Base-by-base conservation (phyloP, 2,113 vertebrate genomes). In the Dunckerocampus dactyliophorus region DNA sequence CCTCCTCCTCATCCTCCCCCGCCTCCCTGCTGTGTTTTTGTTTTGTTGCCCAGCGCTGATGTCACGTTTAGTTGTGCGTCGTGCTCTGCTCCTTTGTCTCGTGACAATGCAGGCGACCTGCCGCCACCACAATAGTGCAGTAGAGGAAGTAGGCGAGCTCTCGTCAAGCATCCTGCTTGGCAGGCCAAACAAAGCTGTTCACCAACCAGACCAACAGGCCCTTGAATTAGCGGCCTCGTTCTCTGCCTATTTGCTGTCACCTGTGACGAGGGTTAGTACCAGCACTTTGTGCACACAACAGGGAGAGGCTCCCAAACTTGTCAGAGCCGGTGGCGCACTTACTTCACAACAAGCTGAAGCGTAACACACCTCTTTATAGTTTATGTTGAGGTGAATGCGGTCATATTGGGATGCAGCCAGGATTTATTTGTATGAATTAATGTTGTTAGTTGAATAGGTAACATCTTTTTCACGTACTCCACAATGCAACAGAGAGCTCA, bases 1-100 rank as follows among this genome's bases (percentile, higher is more conserved):
- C 63, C 69, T 9, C 62, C 76, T 66, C 74, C 67, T 72, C 74
- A 61, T 55, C 72, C 22, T 56, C 71, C 59, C 62, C 59, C 6
- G 50, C 77, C 71, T 71, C 83, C 88, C 87, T 82, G 83, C 83
- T 65, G 88, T 82, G 85, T 80, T 83, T 82, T 89, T 88, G 82
- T 89, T 88, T 86, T 75, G 79, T 72, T 72, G 76, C 63, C 39
- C 63, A 42, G 68, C 24, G 43, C 76, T 88, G 81, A 89, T 89
- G 88, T 87, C 85, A 89, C 71, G 71, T 83, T 85, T 78, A 85
- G 80, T 88, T 87, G 73, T 80, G 77, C 49, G 71, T 61, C n/a
- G 53, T 81, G 72, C 72, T 64, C 61, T 60, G 72, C 37, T 70
- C 79, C 78, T 88, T 89, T 91, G 88, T 90, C 71, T 65, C 58